Base-by-base conservation (phyloP, 1,140 invertebrate genomes). In the Anastatus disparis region DNA sequence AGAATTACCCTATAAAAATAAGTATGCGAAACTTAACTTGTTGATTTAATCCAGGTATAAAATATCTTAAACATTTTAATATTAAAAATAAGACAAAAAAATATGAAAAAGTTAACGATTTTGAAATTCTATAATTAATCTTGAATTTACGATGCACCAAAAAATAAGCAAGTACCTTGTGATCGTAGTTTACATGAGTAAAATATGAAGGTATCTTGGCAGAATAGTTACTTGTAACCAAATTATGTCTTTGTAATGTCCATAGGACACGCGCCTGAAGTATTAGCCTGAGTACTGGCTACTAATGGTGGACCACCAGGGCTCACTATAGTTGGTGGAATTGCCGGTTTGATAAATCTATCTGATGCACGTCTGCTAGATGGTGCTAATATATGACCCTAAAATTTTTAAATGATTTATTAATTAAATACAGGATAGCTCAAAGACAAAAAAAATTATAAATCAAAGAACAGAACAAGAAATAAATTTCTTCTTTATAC, bases 301-400 rank as follows among this genome's bases (percentile, higher is more conserved):
- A 82, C 75, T n/a, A n/a, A n/a, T 58, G 80, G 70, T 44, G 79
- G 77, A 24, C 77, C 82, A 31, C 78, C 82, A 20, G 85, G 74
- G 56, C 82, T 84, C 46, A 86, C 81, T 53, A 85, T 83, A 58
- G 79, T 86, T 76, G 88, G 87, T 63, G 90, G 91, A 81, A 90
- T 89, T 72, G 90, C 90, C 65, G 92, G 92, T 80, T 93, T 94
- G 26, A 94, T 91, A 77, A 94, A 94, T 77, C 92, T 87, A 77
- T 94, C 93, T 74, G 90, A 91, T 46, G 91, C 87, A 64, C 91
- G 89, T 69, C 92, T 88, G 77, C 87, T 87, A 77, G 91, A 81
- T 22, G 82, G 78, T 67, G 82, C 71, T 64, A 81, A 77, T 66
- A 84, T 78, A 46, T 84, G 82, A 29, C 77, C 78, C 84, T 85